phyloP scores from a whole-genome alignment of 2,113 vertebrate species.

The Passer domesticus region DNA sequence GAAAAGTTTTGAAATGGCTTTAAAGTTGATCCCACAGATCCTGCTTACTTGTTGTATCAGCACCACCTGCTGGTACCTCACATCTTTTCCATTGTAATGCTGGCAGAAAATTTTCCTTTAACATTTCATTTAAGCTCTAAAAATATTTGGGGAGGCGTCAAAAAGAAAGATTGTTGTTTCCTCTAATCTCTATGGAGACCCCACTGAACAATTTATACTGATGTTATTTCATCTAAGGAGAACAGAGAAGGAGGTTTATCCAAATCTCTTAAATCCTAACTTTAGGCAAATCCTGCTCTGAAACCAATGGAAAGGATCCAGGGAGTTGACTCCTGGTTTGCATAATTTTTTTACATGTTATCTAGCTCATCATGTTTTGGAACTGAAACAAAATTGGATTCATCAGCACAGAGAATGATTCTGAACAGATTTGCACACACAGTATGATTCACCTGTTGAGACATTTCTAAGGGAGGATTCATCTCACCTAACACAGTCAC shows the following conservation, averaged over 20 bases:
- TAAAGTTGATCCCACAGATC: background rate
- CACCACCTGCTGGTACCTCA: slow-evolving; percentile 54
- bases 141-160: background rate
- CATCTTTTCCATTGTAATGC: background rate
- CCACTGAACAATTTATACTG: background rate
- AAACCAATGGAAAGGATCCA: background rate
- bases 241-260: background rate
- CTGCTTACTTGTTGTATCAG: background rate
- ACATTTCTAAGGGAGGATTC: background rate
- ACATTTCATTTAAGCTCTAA: background rate
- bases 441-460: background rate
- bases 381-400: background rate
- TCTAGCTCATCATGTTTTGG: background rate
- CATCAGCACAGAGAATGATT: background rate
- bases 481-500: background rate
- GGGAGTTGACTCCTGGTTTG: background rate
- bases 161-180: background rate
- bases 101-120: background rate
- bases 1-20: background rate
- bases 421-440: background rate
- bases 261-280: background rate
- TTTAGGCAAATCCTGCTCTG: background rate
- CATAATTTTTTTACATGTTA: background rate
- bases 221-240: background rate
- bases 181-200: background rate